Conservation (phyloP, 2,888 invertebrate species). For the Orchestes rusci region DNA sequence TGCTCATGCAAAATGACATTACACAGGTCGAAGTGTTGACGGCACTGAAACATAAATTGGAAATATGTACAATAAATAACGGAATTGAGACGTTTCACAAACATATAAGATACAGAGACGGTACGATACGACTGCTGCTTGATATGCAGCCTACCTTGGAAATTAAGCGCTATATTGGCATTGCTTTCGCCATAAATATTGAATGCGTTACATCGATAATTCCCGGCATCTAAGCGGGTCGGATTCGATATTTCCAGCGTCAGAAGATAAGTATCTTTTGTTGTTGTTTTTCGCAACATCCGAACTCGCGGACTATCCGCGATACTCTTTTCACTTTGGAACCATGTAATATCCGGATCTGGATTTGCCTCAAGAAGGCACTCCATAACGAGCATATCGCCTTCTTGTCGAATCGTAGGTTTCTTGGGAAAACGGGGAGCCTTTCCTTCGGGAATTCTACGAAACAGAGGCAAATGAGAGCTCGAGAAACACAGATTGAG, state of each 20-base stretch:
- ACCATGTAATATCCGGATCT: slow-evolving; percentile 93
- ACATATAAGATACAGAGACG: slow-evolving; percentile 25
- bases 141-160: slow-evolving; percentile 74
- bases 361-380: slow-evolving; percentile 94
- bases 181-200: slow-evolving; percentile 99
- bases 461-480: slow-evolving; percentile 31
- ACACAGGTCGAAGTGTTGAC: slow-evolving; percentile 34
- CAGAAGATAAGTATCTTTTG: slow-evolving; percentile 85
- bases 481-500: slow-evolving; percentile 13
- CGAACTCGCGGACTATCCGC: slow-evolving; percentile 78
- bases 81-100: slow-evolving; percentile 38
- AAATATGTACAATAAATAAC: slow-evolving; percentile 32
- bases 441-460: slow-evolving; percentile 92
- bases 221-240: slow-evolving; percentile 93
- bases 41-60: slow-evolving; percentile 36
- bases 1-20: slow-evolving; percentile 44
- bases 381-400: slow-evolving; percentile 90
- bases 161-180: slow-evolving; percentile 99
- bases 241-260: slow-evolving; percentile 93
- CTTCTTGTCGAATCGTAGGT: slow-evolving; percentile 90
- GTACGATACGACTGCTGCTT: slow-evolving; percentile 25
- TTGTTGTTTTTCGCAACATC: slow-evolving; percentile 83
- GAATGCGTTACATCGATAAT: slow-evolving; percentile 98
- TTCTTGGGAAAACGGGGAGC: slow-evolving; percentile 95
- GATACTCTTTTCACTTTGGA: slow-evolving; percentile 80